Conservation (phyloP, 2,888 invertebrate species). For the Sphaerophoria rueppellii region DNA sequence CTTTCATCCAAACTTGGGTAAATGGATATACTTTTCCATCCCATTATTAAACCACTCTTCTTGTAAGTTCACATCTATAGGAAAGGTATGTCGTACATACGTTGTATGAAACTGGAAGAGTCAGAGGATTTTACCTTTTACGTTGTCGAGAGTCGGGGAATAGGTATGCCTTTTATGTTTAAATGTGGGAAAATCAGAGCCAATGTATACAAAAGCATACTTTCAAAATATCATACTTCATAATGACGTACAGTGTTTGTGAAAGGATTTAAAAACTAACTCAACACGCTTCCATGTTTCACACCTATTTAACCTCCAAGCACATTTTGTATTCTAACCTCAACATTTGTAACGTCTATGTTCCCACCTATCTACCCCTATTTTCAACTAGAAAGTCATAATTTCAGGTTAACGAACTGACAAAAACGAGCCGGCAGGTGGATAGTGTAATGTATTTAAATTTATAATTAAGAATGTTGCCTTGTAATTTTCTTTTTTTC, state of each 20-base stretch:
- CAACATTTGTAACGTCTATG: background rate
- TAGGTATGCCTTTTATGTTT: background rate
- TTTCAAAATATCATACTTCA: no score
- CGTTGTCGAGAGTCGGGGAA: no score
- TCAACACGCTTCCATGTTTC: no score
- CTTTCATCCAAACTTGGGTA: background rate
- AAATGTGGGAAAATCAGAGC: no score
- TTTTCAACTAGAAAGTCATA: slow-evolving; percentile 12
- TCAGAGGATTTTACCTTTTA: no score
- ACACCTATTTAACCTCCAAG: no score
- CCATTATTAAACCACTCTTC: background rate
- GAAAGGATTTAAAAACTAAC: no score
- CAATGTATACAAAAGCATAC: no score
- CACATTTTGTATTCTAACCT: slow-evolving; percentile 10
- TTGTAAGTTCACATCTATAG: background rate
- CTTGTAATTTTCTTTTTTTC: slow-evolving; percentile 12
- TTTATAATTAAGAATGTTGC: slow-evolving; percentile 17
- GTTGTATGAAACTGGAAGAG: background rate
- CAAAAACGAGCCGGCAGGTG: slow-evolving; percentile 3
- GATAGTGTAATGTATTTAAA: slow-evolving; percentile 26
- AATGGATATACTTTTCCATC: background rate
- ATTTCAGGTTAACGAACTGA: slow-evolving; percentile 19
- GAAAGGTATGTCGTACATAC: no score
- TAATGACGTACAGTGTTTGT: no score
- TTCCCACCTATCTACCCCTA: background rate